Conservation (phyloP, 2,888 invertebrate genomes). For the Seladonia tumulorum region DNA sequence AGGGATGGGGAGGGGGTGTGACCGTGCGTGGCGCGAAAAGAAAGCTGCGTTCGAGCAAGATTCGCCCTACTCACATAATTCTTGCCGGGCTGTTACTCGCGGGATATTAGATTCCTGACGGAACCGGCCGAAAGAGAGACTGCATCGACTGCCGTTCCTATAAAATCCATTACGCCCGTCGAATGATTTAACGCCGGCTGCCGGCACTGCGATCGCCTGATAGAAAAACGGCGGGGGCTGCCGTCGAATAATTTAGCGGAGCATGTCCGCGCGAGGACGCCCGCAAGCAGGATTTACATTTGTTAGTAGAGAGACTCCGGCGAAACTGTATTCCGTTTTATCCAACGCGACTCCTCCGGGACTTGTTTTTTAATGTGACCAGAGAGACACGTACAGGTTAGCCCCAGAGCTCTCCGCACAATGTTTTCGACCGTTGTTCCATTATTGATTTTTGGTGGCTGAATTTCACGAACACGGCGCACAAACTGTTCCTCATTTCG, state of each 20-base stretch:
- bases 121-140: constrained; percentile 7
- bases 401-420: not conserved
- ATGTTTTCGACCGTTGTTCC: not conserved
- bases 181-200: constrained; percentile 28
- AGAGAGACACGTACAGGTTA: not conserved
- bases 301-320: not conserved
- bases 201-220: not conserved
- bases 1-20: not conserved
- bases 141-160: constrained; percentile 20
- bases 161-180: constrained; percentile 30
- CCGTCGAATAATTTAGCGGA: constrained; percentile 22
- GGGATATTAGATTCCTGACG: constrained; percentile 24
- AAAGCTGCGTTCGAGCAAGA: constrained; percentile 7
- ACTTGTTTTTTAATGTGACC: not conserved
- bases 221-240: not conserved
- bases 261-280: not conserved
- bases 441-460: not conserved
- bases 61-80: constrained; percentile 23
- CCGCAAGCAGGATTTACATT: constrained; percentile 19
- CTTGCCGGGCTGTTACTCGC: constrained; percentile 24
- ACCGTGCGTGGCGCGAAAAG: constrained; percentile 4
- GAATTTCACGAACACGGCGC: not conserved
- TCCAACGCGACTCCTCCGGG: no score
- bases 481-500: not conserved
- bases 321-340: not conserved